These are phyloP conservation scores for Epistrophe eligans DNA, from an alignment of 2,888 invertebrate genomes.

Conservation along the genomic window DNA sequence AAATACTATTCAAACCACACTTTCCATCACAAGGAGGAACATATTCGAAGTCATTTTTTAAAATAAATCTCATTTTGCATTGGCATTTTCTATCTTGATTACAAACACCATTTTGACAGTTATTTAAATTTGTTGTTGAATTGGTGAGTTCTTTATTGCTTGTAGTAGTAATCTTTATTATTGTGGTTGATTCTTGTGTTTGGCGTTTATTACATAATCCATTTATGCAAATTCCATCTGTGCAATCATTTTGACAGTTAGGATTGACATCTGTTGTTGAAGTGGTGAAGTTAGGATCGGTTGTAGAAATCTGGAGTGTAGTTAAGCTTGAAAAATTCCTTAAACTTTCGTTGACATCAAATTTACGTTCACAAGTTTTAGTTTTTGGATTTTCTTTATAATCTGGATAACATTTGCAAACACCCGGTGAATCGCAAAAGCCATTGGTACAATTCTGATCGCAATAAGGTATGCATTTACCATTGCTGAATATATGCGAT, in stretches of 20 bases:
- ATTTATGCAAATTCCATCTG: neutral
- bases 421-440: slow-evolving; percentile 79
- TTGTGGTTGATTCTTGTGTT: too few relatives aligned
- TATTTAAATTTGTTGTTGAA: neutral
- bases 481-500: too few relatives aligned
- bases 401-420: slow-evolving; percentile 80
- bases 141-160: neutral
- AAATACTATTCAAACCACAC: slow-evolving; percentile 81
- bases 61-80: slow-evolving; percentile 80
- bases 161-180: neutral
- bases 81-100: slow-evolving; percentile 77
- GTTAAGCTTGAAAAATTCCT: neutral
- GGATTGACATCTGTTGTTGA: neutral
- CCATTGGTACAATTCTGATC: neutral
- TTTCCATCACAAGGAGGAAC: slow-evolving; percentile 79
- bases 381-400: slow-evolving; percentile 76
- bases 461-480: neutral
- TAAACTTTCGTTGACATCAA: slow-evolving; percentile 3
- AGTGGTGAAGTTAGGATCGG: neutral
- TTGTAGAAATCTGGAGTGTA: neutral
- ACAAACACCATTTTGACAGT: neutral
- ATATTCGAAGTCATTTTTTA: slow-evolving; percentile 79
- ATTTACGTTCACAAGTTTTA: slow-evolving; percentile 77
- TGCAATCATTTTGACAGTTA: neutral
- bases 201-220: neutral